Conservation (phyloP, 2,113 vertebrate genomes). For the Nyctibius bracteatus region DNA sequence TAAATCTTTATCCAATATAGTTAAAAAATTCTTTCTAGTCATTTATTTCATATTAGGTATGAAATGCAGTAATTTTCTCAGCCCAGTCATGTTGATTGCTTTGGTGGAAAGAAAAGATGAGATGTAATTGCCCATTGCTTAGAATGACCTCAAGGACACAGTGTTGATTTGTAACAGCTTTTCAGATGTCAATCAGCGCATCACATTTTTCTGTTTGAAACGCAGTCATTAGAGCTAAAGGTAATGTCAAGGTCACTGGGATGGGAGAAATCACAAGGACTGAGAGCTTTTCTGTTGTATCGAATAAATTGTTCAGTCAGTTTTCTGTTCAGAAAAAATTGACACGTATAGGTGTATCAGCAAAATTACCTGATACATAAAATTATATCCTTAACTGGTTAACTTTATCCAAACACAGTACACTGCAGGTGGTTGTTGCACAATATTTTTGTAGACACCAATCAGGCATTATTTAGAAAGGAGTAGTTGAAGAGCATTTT, state of each 20-base stretch:
- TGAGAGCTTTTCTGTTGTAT: background rate
- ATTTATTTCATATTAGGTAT: slow-evolving; percentile 26
- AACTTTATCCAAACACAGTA: background rate
- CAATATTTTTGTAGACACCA: background rate
- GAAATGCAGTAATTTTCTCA: background rate
- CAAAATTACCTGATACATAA: background rate
- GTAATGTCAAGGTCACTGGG: background rate
- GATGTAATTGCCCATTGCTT: slow-evolving; percentile 37
- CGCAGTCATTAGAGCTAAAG: background rate
- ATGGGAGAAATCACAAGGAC: background rate
- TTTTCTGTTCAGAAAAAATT: background rate
- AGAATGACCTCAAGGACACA: slow-evolving; percentile 19
- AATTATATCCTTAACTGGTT: background rate
- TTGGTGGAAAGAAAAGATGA: slow-evolving; percentile 31
- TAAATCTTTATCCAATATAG: background rate
- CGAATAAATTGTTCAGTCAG: background rate
- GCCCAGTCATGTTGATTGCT: slow-evolving; percentile 28
- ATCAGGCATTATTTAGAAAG: background rate
- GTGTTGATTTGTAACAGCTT: slow-evolving; percentile 23
- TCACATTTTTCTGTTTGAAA: background rate
- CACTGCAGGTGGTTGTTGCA: background rate
- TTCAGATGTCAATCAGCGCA: slow-evolving; percentile 31
- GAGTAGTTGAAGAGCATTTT: background rate
- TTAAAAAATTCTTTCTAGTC: background rate
- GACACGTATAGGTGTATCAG: background rate